A percentile compares a stretch with the other conserved stretches of the same genome.
phyloP scores from a whole-genome alignment of 2,113 vertebrate genomes.

The Gambusia affinis region DNA sequence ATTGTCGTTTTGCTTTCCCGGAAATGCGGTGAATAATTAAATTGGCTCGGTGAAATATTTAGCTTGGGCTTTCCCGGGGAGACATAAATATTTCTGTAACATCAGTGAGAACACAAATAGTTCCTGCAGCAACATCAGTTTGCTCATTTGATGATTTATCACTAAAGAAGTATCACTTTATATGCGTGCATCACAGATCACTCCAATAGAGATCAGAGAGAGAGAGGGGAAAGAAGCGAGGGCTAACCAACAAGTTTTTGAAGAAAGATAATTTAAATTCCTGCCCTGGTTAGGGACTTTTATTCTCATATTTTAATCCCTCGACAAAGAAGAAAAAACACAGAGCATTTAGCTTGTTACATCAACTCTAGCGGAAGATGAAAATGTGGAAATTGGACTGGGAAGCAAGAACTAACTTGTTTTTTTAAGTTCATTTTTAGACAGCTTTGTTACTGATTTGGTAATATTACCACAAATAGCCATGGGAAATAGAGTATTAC shows the following conservation, averaged over 20 bases:
- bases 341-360: conserved; percentile 6
- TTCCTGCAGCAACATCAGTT: conserved; percentile 19
- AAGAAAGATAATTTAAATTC: conserved; percentile 8
- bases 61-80: conserved; percentile 50
- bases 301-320: not conserved
- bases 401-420: not conserved
- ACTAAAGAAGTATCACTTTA: conserved; percentile 3
- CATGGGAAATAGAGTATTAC: not conserved
- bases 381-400: not conserved
- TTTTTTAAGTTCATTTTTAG: no score
- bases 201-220: conserved; percentile 2
- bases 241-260: not conserved
- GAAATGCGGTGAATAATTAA: conserved; percentile 61
- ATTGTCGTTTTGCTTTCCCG: conserved; percentile 44
- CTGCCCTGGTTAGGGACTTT: conserved; percentile 12
- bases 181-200: conserved; percentile 15
- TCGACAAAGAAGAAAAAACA: conserved; percentile 1
- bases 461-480: not conserved
- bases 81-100: conserved; percentile 64
- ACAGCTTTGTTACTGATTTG: not conserved
- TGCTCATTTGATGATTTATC: conserved; percentile 21
- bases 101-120: conserved; percentile 51
- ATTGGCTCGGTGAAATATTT: conserved; percentile 59
- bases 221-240: not conserved
- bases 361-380: not conserved